Evolutionary conservation across 2,888 invertebrate species (phyloP).

Genomic region (Coenonympha arcania): DNA sequence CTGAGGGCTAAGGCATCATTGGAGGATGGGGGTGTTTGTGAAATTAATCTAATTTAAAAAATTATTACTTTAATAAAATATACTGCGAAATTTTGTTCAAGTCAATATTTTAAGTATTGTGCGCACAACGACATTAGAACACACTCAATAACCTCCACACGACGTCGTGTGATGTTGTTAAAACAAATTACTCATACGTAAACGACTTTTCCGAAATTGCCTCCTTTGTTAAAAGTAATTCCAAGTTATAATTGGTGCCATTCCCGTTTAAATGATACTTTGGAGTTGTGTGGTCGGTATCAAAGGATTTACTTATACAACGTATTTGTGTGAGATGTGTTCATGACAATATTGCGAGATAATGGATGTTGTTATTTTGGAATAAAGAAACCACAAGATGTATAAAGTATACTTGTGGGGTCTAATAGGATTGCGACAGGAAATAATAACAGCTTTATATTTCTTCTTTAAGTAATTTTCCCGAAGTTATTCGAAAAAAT

Average conservation of each 20-base stretch:
- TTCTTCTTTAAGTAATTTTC: too few species aligned
- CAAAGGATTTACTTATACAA: slow-evolving; percentile 15
- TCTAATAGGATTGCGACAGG: too few species aligned
- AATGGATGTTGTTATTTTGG: background rate
- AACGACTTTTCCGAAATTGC: slow-evolving; percentile 34
- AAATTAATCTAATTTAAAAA: too few species aligned
- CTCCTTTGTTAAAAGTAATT: slow-evolving; percentile 49
- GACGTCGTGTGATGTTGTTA: slow-evolving; percentile 8
- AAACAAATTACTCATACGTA: slow-evolving; percentile 24
- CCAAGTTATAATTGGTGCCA: slow-evolving; percentile 48
- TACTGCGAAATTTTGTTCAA: too few species aligned
- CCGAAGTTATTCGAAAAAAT: too few species aligned
- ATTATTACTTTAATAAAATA: too few species aligned
- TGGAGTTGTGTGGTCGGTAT: slow-evolving; percentile 17
- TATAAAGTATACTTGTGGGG: too few species aligned
- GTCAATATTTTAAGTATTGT: background rate
- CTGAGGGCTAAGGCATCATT: too few species aligned
- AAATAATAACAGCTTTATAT: too few species aligned
- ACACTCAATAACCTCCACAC: background rate
- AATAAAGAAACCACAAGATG: background rate
- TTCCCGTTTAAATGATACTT: slow-evolving; percentile 27
- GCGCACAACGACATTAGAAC: background rate
- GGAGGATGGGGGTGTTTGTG: too few species aligned
- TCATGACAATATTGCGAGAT: background rate
- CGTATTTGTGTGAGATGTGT: background rate